Conservation (phyloP, 2,888 invertebrate species). For the Drosophila demipolita region DNA sequence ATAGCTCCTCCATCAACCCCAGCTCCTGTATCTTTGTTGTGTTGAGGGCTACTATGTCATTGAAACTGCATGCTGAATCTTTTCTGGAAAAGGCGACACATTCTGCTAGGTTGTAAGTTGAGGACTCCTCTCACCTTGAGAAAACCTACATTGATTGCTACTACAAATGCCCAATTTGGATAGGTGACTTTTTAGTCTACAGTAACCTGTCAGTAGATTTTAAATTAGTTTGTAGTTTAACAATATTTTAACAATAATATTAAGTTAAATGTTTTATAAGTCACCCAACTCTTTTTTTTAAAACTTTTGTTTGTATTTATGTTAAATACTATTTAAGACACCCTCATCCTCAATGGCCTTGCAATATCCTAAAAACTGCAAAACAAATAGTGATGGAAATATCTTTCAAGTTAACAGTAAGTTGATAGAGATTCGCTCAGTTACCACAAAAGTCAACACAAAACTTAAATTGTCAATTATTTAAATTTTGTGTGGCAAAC, state of each 20-base stretch:
- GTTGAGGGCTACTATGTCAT: no score
- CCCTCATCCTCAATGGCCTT: neutral
- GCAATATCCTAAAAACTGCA: neutral
- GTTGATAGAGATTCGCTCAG: slow-evolving; percentile 28
- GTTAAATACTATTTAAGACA: neutral
- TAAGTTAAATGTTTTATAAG: neutral
- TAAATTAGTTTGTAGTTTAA: neutral
- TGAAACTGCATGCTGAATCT: no score
- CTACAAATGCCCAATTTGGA: no score
- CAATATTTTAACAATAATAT: neutral
- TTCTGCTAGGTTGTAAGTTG: no score
- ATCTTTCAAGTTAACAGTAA: slow-evolving; percentile 40
- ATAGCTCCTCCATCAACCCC: no score
- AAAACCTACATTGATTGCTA: no score
- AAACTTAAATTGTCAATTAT: slow-evolving; percentile 64
- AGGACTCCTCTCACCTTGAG: no score
- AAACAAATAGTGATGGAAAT: slow-evolving; percentile 3
- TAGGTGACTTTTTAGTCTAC: no score
- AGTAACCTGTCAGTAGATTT: no score
- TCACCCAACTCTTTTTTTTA: neutral
- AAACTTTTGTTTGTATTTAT: neutral
- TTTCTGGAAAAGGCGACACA: no score
- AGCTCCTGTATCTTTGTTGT: no score
- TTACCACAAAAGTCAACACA: slow-evolving; percentile 33
- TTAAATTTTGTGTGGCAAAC: slow-evolving; percentile 57